Conservation (phyloP, 2,888 invertebrate species). For the Limnephilus auricula region DNA sequence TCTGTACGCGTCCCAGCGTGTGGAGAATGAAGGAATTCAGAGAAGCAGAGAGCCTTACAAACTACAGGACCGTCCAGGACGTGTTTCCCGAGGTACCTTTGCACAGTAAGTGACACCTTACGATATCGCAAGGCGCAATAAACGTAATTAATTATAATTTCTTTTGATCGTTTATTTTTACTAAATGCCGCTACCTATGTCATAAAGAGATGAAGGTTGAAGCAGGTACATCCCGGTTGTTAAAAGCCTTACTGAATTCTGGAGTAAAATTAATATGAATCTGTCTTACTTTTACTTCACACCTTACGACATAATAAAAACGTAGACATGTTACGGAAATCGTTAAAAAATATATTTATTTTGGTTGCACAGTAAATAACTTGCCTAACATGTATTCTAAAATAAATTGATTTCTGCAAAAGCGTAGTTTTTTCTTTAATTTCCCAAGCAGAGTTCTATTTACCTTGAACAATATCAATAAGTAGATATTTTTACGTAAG, state of each 20-base stretch:
- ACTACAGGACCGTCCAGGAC: too few relatives aligned
- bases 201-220: not conserved
- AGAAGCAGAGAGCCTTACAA: too few relatives aligned
- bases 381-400: not conserved
- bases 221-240: not conserved
- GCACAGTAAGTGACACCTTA: too few relatives aligned
- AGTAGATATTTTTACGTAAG: not conserved
- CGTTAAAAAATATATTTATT: not conserved
- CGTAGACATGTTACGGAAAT: not conserved
- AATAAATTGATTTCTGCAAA: conserved; percentile 1
- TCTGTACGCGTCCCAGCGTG: too few relatives aligned
- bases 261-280: not conserved
- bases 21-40: too few relatives aligned
- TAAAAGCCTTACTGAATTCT: not conserved
- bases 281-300: not conserved
- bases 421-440: not conserved
- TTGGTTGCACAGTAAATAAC: too few relatives aligned
- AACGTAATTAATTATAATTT: too few relatives aligned
- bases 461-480: not conserved
- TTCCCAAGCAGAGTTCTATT: not conserved
- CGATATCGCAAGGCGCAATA: too few relatives aligned
- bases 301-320: not conserved
- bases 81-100: too few relatives aligned
- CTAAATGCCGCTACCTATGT: not conserved
- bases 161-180: not conserved